A percentile compares a stretch with the other conserved stretches of the same genome.
phyloP scores from a whole-genome alignment of 2,113 vertebrate genomes.

The Xiphias gladius region DNA sequence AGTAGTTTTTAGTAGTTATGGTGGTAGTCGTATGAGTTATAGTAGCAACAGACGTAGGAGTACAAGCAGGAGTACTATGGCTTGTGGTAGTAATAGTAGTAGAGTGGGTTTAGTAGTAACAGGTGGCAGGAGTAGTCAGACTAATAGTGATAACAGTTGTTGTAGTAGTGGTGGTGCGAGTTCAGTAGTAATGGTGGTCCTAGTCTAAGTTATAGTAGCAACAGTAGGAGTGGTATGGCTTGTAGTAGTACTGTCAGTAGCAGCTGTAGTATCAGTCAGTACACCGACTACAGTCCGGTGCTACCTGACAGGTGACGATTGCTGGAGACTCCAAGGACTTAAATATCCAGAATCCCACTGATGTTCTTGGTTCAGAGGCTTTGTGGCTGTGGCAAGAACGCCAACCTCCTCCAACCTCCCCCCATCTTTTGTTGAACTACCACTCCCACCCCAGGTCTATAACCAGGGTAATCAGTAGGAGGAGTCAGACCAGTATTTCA shows the following conservation, averaged over 20 bases:
- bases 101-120: neutral
- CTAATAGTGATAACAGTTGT: too few species aligned
- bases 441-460: neutral
- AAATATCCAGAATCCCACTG: constrained; percentile 16
- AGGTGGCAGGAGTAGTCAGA: too few species aligned
- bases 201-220: neutral
- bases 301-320: neutral
- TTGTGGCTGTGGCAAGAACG: neutral
- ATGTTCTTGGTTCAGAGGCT: neutral
- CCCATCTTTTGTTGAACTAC: neutral
- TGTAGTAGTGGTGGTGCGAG: too few species aligned
- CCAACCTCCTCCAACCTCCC: neutral
- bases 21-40: neutral
- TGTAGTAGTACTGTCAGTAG: neutral
- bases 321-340: constrained; percentile 1
- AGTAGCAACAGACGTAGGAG: neutral
- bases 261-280: too few species aligned
- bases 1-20: too few species aligned
- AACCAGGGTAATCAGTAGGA: constrained; percentile 8
- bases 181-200: neutral
- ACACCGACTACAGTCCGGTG: neutral
- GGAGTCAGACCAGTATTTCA: constrained; percentile 50
- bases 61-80: neutral
- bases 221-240: neutral
- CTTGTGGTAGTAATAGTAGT: neutral